Percentiles rank a stretch among this genome's conserved stretches.
These are phyloP conservation scores for Trissoscelio sp. DNA, from an alignment of 2,888 invertebrate species.

Conservation along the genomic window DNA sequence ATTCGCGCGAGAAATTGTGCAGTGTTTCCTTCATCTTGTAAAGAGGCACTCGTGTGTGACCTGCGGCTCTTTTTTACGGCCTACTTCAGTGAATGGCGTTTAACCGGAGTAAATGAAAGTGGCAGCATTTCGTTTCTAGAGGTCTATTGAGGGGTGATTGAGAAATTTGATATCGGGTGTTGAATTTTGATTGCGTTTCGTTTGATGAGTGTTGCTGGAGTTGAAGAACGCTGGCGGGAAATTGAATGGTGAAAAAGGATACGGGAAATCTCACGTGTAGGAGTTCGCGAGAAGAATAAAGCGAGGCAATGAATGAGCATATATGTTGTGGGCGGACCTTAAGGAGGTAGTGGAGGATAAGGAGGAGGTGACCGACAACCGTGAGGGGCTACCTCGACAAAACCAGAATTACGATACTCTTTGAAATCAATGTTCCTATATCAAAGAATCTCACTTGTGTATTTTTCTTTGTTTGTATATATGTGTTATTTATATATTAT, in stretches of 20 bases:
- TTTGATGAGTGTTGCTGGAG: no score
- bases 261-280: conserved; percentile 43
- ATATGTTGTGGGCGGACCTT: conserved; percentile 81
- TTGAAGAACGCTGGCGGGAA: not conserved
- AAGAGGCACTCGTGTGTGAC: conserved; percentile 56
- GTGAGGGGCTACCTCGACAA: conserved; percentile 75
- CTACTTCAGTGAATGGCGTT: conserved; percentile 50
- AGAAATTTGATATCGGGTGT: not conserved
- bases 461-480: not conserved
- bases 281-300: conserved; percentile 61
- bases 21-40: conserved; percentile 52
- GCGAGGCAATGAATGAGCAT: conserved; percentile 61
- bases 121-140: conserved; percentile 27
- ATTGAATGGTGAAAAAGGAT: conserved; percentile 41
- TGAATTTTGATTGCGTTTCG: not conserved
- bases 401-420: conserved; percentile 70
- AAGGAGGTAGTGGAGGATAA: conserved; percentile 81
- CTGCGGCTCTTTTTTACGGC: conserved; percentile 36
- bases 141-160: conserved; percentile 2
- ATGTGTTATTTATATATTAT: not conserved
- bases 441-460: not conserved
- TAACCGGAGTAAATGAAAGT: conserved; percentile 57
- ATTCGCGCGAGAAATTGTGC: conserved; percentile 50
- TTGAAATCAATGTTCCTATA: conserved; percentile 23
- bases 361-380: conserved; percentile 79